Conservation (phyloP, 1,140 invertebrate species). For the Caenorhabditis remanei region DNA sequence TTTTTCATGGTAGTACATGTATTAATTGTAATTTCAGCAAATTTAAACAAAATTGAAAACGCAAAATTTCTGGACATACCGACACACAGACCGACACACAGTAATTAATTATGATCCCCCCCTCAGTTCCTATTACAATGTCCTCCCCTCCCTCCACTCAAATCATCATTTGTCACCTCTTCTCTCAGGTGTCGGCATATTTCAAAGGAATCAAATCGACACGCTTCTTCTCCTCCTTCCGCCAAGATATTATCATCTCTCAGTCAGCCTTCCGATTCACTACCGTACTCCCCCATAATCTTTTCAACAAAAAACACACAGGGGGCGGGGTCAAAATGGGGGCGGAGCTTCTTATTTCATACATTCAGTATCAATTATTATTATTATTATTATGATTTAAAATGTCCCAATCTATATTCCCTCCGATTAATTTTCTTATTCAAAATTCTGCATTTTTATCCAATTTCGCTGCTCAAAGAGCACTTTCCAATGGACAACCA, state of each 20-base stretch:
- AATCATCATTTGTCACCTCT: slow-evolving; percentile 38
- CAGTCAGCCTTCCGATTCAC: too few species aligned
- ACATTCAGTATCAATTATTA: neutral
- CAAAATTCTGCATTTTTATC: slow-evolving; percentile 11
- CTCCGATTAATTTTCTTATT: slow-evolving; percentile 20
- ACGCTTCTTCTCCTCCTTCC: neutral
- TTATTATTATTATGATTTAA: neutral
- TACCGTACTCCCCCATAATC: neutral
- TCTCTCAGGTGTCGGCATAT: neutral
- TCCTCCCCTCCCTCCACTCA: too few species aligned
- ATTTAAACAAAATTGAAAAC: too few species aligned
- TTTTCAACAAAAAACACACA: neutral
- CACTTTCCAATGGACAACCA: slow-evolving; percentile 4
- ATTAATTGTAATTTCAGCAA: too few species aligned
- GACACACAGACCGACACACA: too few species aligned
- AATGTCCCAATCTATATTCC: slow-evolving; percentile 19
- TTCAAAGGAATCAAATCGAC: neutral
- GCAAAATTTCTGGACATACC: too few species aligned
- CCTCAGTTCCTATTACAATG: too few species aligned
- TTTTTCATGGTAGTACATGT: too few species aligned
- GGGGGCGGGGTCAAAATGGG: slow-evolving; percentile 2
- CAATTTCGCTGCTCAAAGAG: slow-evolving; percentile 20
- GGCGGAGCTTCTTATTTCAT: neutral
- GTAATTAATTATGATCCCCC: too few species aligned
- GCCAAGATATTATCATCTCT: neutral